Base-by-base conservation (phyloP, 2,113 vertebrate species). In the Tenebrosternarchus preto region DNA sequence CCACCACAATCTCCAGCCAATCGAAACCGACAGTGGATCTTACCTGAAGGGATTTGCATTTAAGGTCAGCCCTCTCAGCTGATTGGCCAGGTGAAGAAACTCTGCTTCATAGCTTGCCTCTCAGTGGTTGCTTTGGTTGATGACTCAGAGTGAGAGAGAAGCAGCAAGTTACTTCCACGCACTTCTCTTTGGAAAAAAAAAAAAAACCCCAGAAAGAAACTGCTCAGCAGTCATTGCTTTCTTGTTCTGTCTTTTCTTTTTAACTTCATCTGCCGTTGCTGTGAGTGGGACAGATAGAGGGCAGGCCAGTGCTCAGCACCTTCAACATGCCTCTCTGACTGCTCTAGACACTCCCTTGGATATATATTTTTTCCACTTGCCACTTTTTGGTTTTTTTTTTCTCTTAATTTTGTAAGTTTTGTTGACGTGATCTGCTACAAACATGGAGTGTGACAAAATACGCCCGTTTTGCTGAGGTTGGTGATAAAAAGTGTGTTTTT, bases 11-110 rank as follows among this genome's bases (percentile, higher is more conserved):
- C 80, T 4, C 27, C 22, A 67, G 83, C 92, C 91, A 91, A 93
- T 93, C 87, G 76, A 84, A n/a, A 76, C 66, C 68, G 33, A 75
- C 11, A 25, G 72, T 20, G 36, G 31, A 85, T 55, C 91, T 93
- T 88, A 94, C 93, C 93, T 94, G 92, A 91, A 92, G 79, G 29
- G 12, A 91, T 93, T 93, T 93, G 90, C 90, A 89, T 92, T 70
- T 22, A 43, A 67, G 82, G 67, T 85, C 22, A 43, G 55, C 86
- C 81, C 89, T 78, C 5, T 11, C 24, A 19, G 79, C 90, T 89
- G 89, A 94, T 93, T 93, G 93, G 93, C 83, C 87, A 88, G 88
- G 88, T 88, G 76, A 73, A 80, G 75, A 83, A 82, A 36, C 67
- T 85, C 83, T 88, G 90, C 88, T 88, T 86, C 73, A 73, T 85